These are phyloP conservation scores for Oryzias woworae DNA, from an alignment of 2,113 vertebrate genomes.

Conservation along the genomic window DNA sequence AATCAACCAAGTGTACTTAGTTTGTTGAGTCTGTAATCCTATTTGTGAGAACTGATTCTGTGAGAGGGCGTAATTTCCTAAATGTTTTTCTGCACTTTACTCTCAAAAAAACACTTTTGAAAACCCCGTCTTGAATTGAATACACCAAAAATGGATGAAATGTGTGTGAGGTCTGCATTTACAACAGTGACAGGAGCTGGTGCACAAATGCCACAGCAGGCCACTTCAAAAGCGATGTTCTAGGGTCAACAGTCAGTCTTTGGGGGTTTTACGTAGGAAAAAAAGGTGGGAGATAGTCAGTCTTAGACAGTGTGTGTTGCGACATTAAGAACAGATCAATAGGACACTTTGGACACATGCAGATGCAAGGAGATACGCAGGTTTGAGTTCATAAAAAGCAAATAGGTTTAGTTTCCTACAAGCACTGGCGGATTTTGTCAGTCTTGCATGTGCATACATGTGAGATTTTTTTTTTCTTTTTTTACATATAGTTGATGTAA, in stretches of 20 bases:
- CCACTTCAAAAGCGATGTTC: conserved; percentile 19
- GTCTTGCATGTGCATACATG: too few species aligned
- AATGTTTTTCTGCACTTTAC: not conserved
- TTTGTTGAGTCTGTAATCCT: not conserved
- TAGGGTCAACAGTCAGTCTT: conserved; percentile 33
- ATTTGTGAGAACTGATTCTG: conserved; percentile 5
- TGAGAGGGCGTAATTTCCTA: not conserved
- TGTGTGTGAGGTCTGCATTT: not conserved
- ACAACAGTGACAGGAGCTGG: not conserved
- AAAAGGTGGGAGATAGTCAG: conserved; percentile 36
- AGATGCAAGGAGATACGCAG: not conserved
- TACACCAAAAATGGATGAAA: not conserved
- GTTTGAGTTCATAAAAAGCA: too few species aligned
- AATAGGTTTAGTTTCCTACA: too few species aligned
- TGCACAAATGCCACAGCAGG: conserved; percentile 14
- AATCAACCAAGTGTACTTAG: conserved; percentile 13
- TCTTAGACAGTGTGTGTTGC: conserved; percentile 23
- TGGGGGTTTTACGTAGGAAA: conserved; percentile 33
- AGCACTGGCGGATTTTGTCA: too few species aligned
- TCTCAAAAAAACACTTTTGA: not conserved
- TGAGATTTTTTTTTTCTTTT: too few species aligned
- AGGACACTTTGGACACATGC: not conserved
- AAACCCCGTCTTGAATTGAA: not conserved
- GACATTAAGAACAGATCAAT: conserved; percentile 25
- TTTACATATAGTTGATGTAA: too few species aligned